Evolutionary conservation across 2,113 vertebrate genomes (phyloP), one percentile per base, ranked within the genome.

Genomic region (Scolopax mira): DNA sequence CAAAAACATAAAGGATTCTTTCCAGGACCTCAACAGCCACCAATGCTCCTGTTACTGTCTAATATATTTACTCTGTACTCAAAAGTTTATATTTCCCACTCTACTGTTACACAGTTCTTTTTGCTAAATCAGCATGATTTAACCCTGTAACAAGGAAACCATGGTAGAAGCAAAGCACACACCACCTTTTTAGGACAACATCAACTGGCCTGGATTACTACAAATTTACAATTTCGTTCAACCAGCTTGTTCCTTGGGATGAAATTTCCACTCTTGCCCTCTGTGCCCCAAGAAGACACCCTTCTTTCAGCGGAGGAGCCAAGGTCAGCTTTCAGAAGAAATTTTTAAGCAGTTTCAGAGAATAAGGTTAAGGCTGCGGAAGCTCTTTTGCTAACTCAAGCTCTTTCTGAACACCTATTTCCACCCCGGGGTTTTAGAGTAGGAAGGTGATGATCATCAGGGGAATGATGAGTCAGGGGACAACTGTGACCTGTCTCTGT

Each of bases 341-440:
- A 79, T 2, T 11, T 58, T 90, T 33, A 37, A 74, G 57, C 48
- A 41, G 84, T 82, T 91, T 66, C 84, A 79, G 70, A 92, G 54
- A 48, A 69, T 4, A 46, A 91, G 55, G 79, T 52, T 83, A 62
- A 66, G 31, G 62, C 49, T 65, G 31, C 5, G 3, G 31, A 77
- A 64, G 48, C 39, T 64, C 27, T 52, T 94, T 57, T 65, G 89
- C 52, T 25, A 79, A 84, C 17, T 37, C 48, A 73, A 79, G 74
- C 58, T 85, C 79, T 74, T 93, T 85, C 58, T 77, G 87, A 85
- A 79, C 30, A 58, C 18, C 51, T 55, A 4, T 33, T 85, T 91
- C 67, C 73, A 89, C 12, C 24, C 18, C 19, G 41, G 28, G 57
- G 22, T 60, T 92, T 92, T 22, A 84, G 22, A 52, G 15, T 4